Evolutionary conservation across 2,113 vertebrate species (phyloP).

Genomic region (Daubentonia madagascariensis): DNA sequence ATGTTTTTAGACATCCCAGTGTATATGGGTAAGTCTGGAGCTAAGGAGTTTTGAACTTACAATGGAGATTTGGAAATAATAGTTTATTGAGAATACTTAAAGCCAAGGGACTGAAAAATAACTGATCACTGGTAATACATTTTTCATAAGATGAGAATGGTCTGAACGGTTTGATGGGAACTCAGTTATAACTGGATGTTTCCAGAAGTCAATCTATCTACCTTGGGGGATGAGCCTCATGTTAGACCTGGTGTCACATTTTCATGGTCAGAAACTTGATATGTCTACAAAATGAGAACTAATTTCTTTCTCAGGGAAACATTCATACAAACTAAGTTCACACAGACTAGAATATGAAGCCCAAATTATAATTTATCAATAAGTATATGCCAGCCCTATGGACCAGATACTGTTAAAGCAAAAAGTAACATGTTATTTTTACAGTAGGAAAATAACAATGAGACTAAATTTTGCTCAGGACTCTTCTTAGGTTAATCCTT

Average conservation of each 20-base stretch:
- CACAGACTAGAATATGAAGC: background rate
- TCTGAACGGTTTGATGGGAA: background rate
- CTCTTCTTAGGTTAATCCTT: background rate
- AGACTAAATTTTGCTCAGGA: background rate
- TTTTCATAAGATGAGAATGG: background rate
- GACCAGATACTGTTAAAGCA: background rate
- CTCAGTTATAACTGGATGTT: background rate
- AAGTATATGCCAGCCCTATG: background rate
- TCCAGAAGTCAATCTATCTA: background rate
- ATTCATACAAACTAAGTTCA: background rate
- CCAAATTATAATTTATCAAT: background rate
- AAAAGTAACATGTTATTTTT: background rate
- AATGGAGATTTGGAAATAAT: background rate
- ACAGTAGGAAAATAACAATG: background rate
- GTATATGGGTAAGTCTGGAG: background rate
- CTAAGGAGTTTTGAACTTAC: background rate
- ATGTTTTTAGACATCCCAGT: background rate
- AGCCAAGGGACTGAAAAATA: background rate
- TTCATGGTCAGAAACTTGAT: background rate
- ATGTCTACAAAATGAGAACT: background rate
- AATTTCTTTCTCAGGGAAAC: background rate
- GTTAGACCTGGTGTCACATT: background rate
- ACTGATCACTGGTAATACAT: background rate
- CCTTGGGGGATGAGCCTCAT: background rate
- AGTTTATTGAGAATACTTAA: background rate